These are phyloP conservation scores for Zapornia atra DNA, from an alignment of 2,113 vertebrate genomes.

Conservation along the genomic window DNA sequence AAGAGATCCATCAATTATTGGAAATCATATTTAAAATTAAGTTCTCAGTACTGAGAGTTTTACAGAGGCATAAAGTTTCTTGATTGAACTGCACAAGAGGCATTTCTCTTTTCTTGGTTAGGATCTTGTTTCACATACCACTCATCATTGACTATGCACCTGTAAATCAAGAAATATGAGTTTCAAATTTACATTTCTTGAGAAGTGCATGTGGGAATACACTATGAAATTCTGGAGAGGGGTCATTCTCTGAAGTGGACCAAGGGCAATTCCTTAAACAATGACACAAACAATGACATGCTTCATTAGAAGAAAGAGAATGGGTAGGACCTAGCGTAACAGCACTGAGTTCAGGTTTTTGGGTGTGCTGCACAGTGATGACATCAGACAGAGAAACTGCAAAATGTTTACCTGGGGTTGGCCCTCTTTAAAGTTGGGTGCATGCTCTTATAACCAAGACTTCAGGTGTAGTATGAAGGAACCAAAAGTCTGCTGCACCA, in stretches of 20 bases:
- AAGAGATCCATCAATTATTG: background rate
- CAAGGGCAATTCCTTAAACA: background rate
- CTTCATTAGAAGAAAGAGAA: background rate
- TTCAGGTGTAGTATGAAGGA: background rate
- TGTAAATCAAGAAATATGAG: background rate
- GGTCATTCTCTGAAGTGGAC: background rate
- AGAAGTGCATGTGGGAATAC: background rate
- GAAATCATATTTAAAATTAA: background rate
- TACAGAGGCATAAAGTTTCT: background rate
- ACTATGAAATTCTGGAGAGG: background rate
- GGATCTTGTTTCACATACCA: background rate
- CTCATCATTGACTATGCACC: background rate
- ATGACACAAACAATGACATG: rapidly evolving
- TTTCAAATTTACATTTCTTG: background rate
- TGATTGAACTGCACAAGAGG: background rate
- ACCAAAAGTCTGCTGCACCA: background rate
- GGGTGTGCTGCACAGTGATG: background rate
- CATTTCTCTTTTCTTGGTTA: background rate
- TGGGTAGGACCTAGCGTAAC: background rate
- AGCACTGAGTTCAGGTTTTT: background rate
- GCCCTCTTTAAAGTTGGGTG: background rate
- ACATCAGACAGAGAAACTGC: background rate
- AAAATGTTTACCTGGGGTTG: background rate
- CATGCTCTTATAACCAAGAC: background rate
- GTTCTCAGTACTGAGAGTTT: background rate